Percentiles rank a stretch among this genome's conserved stretches.
These are phyloP conservation scores for Hylaeus anthracinus DNA, from an alignment of 1,140 invertebrate genomes.

Conservation along the genomic window DNA sequence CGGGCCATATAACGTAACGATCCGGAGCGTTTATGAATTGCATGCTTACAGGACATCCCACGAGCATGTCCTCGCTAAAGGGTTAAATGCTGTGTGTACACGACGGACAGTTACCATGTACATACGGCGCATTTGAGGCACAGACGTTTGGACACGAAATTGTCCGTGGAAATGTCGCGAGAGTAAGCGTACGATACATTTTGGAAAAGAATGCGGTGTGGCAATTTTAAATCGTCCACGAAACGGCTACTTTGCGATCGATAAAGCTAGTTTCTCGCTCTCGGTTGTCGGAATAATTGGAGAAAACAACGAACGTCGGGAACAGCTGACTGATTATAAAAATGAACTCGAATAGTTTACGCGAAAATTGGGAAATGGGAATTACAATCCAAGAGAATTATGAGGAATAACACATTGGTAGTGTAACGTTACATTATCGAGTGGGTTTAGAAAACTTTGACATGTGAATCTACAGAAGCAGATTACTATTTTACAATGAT, in stretches of 20 bases:
- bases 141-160: slow-evolving; percentile 19
- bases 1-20: background rate
- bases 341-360: background rate
- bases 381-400: no score
- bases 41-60: background rate
- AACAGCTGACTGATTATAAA: background rate
- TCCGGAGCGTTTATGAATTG: slow-evolving; percentile 4
- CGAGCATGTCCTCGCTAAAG: slow-evolving; percentile 25
- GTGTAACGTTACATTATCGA: background rate
- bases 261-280: background rate
- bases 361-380: no score
- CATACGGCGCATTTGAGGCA: background rate
- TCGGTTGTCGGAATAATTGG: background rate
- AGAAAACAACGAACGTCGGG: background rate
- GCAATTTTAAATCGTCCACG: background rate
- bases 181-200: background rate
- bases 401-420: background rate
- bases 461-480: no score
- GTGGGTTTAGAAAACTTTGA: no score
- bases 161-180: slow-evolving; percentile 8
- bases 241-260: background rate
- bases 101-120: slow-evolving; percentile 24
- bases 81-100: slow-evolving; percentile 42
- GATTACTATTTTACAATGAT: no score
- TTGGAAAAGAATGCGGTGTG: background rate